Percentiles rank a stretch among this genome's conserved stretches.
phyloP scores from a whole-genome alignment of 2,113 vertebrate genomes.

The Oryzias woworae region DNA sequence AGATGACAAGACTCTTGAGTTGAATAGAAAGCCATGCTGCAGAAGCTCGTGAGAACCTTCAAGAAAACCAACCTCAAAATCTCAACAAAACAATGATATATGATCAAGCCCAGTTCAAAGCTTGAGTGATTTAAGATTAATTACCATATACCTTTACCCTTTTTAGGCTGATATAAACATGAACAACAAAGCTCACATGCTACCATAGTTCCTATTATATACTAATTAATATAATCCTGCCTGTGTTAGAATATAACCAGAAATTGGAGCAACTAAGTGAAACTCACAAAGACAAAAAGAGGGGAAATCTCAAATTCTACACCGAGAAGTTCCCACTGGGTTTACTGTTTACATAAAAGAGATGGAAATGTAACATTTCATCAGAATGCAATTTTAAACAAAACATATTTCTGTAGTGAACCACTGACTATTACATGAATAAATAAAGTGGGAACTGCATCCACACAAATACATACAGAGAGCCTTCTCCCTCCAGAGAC shows the following conservation, averaged over 20 bases:
- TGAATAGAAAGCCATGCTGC: too few species aligned
- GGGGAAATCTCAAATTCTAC: not conserved
- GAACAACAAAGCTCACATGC: too few species aligned
- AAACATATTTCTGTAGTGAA: slow-evolving; percentile 11
- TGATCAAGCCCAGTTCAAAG: not conserved
- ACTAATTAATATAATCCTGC: not conserved
- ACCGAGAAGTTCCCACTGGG: slow-evolving; percentile 11
- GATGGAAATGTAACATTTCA: slow-evolving; percentile 44
- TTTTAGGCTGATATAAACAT: too few species aligned
- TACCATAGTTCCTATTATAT: too few species aligned
- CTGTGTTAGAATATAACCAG: not conserved
- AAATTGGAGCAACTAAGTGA: not conserved
- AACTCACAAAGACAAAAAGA: not conserved
- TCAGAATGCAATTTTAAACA: slow-evolving; percentile 16
- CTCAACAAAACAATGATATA: not conserved
- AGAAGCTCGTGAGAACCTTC: too few species aligned
- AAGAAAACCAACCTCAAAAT: too few species aligned
- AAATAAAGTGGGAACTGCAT: slow-evolving; percentile 9
- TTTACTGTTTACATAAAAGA: slow-evolving; percentile 38
- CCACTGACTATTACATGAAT: slow-evolving; percentile 19
- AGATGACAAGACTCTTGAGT: too few species aligned
- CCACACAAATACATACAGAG: slow-evolving; percentile 27
- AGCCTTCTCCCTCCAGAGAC: slow-evolving; percentile 43
- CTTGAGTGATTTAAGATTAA: not conserved
- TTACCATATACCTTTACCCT: too few species aligned